phyloP scores from a whole-genome alignment of 2,113 vertebrate genomes.

The Rhizomys pruinosus region DNA sequence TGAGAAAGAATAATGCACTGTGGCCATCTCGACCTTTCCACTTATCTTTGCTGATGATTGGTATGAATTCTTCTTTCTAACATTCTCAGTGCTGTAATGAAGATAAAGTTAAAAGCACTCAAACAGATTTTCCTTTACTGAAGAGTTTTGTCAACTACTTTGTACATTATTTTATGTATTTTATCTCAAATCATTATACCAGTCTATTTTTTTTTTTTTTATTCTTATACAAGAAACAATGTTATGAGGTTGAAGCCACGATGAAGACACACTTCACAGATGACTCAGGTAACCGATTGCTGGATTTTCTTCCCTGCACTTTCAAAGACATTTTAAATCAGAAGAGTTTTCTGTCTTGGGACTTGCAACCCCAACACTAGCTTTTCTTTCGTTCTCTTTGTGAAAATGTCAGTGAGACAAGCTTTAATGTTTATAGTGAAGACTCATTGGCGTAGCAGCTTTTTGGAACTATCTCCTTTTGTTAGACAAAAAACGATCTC shows the following conservation, averaged over 20 bases:
- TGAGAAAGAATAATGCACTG: slow-evolving; percentile 34
- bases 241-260: not conserved
- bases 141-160: slow-evolving; percentile 12
- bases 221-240: not conserved
- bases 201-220: not conserved
- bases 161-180: slow-evolving; percentile 29
- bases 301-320: slow-evolving; percentile 18
- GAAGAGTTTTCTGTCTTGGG: not conserved
- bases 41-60: not conserved
- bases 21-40: not conserved
- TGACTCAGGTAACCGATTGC: not conserved
- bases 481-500: not conserved
- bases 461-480: not conserved
- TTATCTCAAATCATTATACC: not conserved
- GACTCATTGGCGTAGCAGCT: not conserved
- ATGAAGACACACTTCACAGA: not conserved
- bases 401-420: not conserved
- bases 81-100: not conserved
- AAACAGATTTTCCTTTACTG: slow-evolving; percentile 4
- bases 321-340: slow-evolving; percentile 43
- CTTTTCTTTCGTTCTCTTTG: not conserved
- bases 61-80: not conserved
- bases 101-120: slow-evolving; percentile 31
- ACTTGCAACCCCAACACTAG: not conserved
- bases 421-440: not conserved